Conservation (phyloP, 2,888 invertebrate genomes). For the Aphrophora alni region DNA sequence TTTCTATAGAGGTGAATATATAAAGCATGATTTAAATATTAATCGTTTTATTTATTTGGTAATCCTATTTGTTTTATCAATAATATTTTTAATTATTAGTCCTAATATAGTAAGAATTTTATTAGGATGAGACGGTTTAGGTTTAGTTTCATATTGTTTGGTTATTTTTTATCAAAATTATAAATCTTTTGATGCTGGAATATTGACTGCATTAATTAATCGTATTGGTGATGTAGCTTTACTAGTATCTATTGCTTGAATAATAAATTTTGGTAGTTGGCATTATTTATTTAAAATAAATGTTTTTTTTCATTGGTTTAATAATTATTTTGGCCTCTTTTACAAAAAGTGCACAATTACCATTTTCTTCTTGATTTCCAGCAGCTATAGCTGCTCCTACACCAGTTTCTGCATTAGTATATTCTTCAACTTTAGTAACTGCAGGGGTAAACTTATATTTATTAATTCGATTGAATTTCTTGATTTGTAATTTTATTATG, state of each 20-base stretch:
- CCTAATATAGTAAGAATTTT: constrained; percentile 74
- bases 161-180: constrained; percentile 75
- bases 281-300: background rate
- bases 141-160: constrained; percentile 74
- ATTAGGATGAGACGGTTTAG: constrained; percentile 76
- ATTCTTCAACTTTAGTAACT: constrained; percentile 76
- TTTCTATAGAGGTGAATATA: constrained; percentile 70
- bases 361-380: constrained; percentile 78
- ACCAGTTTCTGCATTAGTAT: constrained; percentile 76
- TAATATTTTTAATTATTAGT: constrained; percentile 71
- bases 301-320: background rate
- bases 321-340: constrained; percentile 62
- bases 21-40: constrained; percentile 63
- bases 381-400: constrained; percentile 80
- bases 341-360: constrained; percentile 82
- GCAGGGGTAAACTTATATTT: background rate
- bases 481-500: constrained; percentile 57
- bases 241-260: background rate
- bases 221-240: constrained; percentile 67
- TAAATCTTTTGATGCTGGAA: constrained; percentile 72
- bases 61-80: constrained; percentile 70
- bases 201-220: constrained; percentile 75
- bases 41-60: constrained; percentile 71
- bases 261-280: background rate
- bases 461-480: background rate